phyloP scores from a whole-genome alignment of 2,797 vertebrate genomes.

The Acanthurus lineatus region DNA sequence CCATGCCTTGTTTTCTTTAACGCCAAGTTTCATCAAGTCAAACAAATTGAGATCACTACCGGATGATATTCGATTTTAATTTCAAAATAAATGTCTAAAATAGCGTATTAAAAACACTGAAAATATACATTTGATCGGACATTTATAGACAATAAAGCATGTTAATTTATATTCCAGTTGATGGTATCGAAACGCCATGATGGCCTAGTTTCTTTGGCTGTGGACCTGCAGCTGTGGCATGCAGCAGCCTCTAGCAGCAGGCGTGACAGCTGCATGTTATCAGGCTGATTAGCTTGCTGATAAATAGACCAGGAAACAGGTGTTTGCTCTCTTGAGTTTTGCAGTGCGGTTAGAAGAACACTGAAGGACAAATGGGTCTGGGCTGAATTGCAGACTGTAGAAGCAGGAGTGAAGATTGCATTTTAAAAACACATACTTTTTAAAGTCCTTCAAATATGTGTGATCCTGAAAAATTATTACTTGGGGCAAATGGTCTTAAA shows the following conservation, averaged over 20 bases:
- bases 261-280: constrained; percentile 38
- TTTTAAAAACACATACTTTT: background rate
- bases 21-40: constrained; percentile 4
- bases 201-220: background rate
- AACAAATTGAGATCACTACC: background rate
- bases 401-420: too few relatives aligned
- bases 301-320: constrained; percentile 36
- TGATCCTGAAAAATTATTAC: background rate
- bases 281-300: constrained; percentile 34
- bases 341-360: background rate
- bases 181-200: background rate
- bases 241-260: constrained; percentile 4
- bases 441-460: background rate
- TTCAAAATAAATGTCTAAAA: constrained; percentile 55
- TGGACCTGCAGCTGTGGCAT: constrained; percentile 11
- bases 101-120: accelerated
- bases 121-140: background rate
- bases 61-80: background rate
- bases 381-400: too few relatives aligned
- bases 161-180: background rate
- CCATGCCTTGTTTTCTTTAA: constrained; percentile 59
- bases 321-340: constrained; percentile 9
- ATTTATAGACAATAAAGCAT: background rate
- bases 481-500: background rate
- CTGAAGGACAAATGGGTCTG: background rate